Evolutionary conservation across 92 coral and sea anemone species (phyloP), one percentile per base, ranked within the genome.

Genomic region (Parazoanthus darwini): DNA sequence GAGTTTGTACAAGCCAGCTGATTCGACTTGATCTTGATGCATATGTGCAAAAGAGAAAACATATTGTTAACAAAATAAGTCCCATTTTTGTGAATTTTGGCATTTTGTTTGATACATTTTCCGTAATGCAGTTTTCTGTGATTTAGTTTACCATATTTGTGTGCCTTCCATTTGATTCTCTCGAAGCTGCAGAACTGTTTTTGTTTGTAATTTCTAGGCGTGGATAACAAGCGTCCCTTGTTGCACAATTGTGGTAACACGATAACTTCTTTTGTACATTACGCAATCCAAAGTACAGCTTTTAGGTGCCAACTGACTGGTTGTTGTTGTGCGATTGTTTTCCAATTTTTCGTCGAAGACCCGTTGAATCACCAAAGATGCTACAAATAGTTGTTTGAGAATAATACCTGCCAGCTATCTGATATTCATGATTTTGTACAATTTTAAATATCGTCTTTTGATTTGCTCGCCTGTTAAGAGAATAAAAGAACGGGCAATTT

Each of bases 261-360:
- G 46, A 46, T 46, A 8, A 22, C 39, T 44, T 73, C 54, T 15
- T 75, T 71, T 82, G 33, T 92, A 44, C 20, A 42, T 80, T 80
- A 4, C 85, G 72, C 72, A 80, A 80, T n/a, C 37, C 44, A 38
- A 29, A 79, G 36, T 1, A 3, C 20, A 0, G 33, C 33, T 29
- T 29, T 29, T 29, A 3, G 13, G 6, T 1, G 25, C 6, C 7
- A 7, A 7, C 25, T 20, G 68, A 18, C n/a, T 63, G 68, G 20
- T 18, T 63, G 33, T 29, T 29, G 33, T 63, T 5, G 26, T 63
- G 5, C 18, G 3, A 54, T 54, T 51, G 58, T 51, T 51, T 51
- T 14, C 15, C 58, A 29, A 9, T 51, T 44, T 48, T 8, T 48
- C 11, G 51, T 7, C 8, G 51, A 26, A 38, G 20, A 79, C 29